phyloP scores from a whole-genome alignment of 2,113 vertebrate genomes.

The Onychostoma macrolepis region DNA sequence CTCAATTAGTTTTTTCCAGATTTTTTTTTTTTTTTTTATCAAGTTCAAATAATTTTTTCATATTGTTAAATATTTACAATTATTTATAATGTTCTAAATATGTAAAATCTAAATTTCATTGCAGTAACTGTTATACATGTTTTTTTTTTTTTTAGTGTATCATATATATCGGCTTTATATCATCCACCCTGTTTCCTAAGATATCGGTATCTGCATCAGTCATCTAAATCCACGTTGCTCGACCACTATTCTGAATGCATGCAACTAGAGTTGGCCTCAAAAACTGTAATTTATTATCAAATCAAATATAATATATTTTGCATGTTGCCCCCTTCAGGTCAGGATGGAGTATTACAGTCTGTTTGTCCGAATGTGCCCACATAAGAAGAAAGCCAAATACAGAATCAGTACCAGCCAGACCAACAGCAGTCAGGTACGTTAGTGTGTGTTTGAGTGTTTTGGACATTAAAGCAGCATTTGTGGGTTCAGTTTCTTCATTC shows the following conservation, averaged over 20 bases:
- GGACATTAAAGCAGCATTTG: not conserved
- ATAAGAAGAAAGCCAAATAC: slow-evolving; percentile 70
- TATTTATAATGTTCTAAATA: too few species aligned
- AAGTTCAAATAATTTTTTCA: too few species aligned
- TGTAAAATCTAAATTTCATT: too few species aligned
- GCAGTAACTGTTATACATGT: too few species aligned
- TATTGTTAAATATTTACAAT: too few species aligned
- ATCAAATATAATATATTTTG: not conserved
- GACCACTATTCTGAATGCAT: not conserved
- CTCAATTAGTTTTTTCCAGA: too few species aligned
- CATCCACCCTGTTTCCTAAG: not conserved
- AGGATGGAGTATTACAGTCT: slow-evolving; percentile 80
- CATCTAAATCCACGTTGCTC: not conserved
- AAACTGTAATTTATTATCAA: not conserved
- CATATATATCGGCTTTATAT: too few species aligned
- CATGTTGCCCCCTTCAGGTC: slow-evolving; percentile 74
- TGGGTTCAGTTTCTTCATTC: not conserved
- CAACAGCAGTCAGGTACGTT: slow-evolving; percentile 65
- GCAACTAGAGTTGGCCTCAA: not conserved
- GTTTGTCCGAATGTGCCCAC: slow-evolving; percentile 61
- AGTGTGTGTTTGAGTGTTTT: not conserved
- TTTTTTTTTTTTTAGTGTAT: too few species aligned
- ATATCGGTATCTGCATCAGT: not conserved
- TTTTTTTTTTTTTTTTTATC: too few species aligned
- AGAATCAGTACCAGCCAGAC: slow-evolving; percentile 71